Base-by-base conservation (phyloP, 2,888 invertebrate species). In the Calliopum simillimum region DNA sequence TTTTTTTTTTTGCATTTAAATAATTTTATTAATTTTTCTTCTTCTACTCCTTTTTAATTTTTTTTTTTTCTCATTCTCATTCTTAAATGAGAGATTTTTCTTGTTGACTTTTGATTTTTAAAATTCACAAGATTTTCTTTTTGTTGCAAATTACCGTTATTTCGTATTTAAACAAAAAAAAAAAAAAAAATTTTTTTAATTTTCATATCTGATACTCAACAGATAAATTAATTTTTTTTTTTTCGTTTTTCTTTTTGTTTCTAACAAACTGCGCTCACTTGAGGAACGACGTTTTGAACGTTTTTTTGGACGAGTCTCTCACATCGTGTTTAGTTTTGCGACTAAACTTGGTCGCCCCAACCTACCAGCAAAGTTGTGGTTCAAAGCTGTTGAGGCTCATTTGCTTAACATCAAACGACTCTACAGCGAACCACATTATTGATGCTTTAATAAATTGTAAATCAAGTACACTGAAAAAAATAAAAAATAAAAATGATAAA, bases 281-380 rank as follows among this genome's bases (percentile, higher is more conserved):
- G 67, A 59, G 33, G 33, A 8, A 33, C 33, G 33, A 33, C 33
- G 33, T 8, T 33, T 33, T 33, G 33, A 33, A 33, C 41, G 16
- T 14, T 61, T n/a, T n/a, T n/a, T 70, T 51, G 46, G 19, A 49
- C 69, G 74, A 64, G 69, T 71, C 73, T 69, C 73, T 71, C 72
- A 61, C 70, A 73, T 68, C 71, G 71, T 69, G 71, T 68, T 74
- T 63, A 71, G 73, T 64, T 74, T 74, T 64, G 69, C 74, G 71
- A 73, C 73, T 73, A 73, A 73, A 74, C 74, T 71, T 67, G 69
- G 71, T 64, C 73, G 70, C 62, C n/a, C 51, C 19, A 41, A 53
- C 4, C 25, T 62, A 46, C 12, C 58, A 41, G 23, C 69, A 41
- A 51, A 64, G 69, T 21, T 21, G 64, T 44, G 47, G 64, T 56